Base-by-base conservation (phyloP, 2,888 invertebrate species). In the Hydraecia micacea region DNA sequence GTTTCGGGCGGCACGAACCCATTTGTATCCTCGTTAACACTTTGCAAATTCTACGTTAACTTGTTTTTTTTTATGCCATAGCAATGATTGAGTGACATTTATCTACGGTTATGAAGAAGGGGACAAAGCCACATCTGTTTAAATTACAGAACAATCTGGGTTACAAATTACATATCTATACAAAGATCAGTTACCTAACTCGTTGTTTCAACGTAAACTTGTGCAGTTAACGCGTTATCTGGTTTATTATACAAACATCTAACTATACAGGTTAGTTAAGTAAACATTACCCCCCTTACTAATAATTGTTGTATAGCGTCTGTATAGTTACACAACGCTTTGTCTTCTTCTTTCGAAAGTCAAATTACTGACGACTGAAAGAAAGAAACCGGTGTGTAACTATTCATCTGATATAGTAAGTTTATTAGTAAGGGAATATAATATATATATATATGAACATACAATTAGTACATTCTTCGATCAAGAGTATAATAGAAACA, bases 271-370 rank as follows among this genome's bases (percentile, higher is more conserved):
- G 73, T 75, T 74, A 62, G 36, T 39, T 77, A 58, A 65, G 80
- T 86, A 69, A 86, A 78, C 69, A 76, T 52, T 42, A 66, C 28
- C n/a, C n/a, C n/a, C n/a, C n/a, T n/a, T n/a, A n/a, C n/a, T n/a
- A n/a, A n/a, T n/a, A n/a, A n/a, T n/a, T n/a, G n/a, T n/a, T n/a
- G n/a, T n/a, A n/a, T n/a, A n/a, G n/a, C n/a, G n/a, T n/a, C n/a
- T n/a, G n/a, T n/a, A n/a, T n/a, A n/a, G n/a, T n/a, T n/a, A n/a
- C n/a, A n/a, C n/a, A n/a, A n/a, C n/a, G n/a, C n/a, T n/a, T n/a
- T n/a, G n/a, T n/a, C n/a, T n/a, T n/a, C n/a, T n/a, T n/a, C n/a
- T n/a, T n/a, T n/a, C n/a, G n/a, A n/a, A n/a, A n/a, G n/a, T n/a
- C n/a, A n/a, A n/a, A n/a, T n/a, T n/a, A n/a, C n/a, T n/a, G n/a